Evolutionary conservation across 2,797 vertebrate species (phyloP).

Genomic region (Gymnodraco acuticeps): DNA sequence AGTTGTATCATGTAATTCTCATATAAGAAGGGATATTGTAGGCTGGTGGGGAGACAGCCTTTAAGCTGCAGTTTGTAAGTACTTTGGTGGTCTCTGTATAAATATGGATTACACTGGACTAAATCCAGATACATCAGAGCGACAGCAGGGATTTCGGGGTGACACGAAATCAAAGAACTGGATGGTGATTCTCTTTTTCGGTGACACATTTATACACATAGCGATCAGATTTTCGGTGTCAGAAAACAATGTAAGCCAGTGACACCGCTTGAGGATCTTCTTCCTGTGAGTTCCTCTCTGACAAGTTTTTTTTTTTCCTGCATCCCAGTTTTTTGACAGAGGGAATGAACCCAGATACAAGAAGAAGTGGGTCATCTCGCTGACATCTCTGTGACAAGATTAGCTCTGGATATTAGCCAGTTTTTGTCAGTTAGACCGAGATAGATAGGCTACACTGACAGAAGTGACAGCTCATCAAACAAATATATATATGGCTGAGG

Average conservation of each 20-base stretch:
- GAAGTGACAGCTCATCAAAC: too few relatives aligned
- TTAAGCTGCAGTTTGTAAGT: conserved; percentile 24
- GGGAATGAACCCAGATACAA: too few relatives aligned
- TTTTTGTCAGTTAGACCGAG: too few relatives aligned
- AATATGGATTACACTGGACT: conserved; percentile 34
- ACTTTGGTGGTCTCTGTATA: conserved; percentile 24
- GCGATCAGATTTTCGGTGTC: conserved; percentile 11
- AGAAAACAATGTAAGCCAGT: conserved; percentile 17
- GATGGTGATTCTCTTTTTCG: neutral
- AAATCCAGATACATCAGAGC: conserved; percentile 39
- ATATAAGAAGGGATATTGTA: conserved; percentile 1
- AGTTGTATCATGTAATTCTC: neutral
- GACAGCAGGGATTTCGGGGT: conserved; percentile 19
- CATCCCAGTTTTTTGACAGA: too few relatives aligned
- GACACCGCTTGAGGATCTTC: conserved; percentile 25
- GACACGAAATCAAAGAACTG: conserved; percentile 15
- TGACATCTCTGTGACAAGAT: too few relatives aligned
- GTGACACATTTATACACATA: conserved; percentile 8
- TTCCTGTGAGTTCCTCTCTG: neutral
- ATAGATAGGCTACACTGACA: conserved; percentile 26
- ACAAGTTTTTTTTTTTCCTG: too few relatives aligned
- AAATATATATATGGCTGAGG: too few relatives aligned
- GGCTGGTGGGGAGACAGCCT: neutral
- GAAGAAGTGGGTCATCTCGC: too few relatives aligned
- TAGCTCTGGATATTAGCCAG: too few relatives aligned